A percentile compares a stretch with the other conserved stretches of the same genome.
phyloP scores from a whole-genome alignment of 1,140 invertebrate genomes.

The Lepeophtheirus salmonis region DNA sequence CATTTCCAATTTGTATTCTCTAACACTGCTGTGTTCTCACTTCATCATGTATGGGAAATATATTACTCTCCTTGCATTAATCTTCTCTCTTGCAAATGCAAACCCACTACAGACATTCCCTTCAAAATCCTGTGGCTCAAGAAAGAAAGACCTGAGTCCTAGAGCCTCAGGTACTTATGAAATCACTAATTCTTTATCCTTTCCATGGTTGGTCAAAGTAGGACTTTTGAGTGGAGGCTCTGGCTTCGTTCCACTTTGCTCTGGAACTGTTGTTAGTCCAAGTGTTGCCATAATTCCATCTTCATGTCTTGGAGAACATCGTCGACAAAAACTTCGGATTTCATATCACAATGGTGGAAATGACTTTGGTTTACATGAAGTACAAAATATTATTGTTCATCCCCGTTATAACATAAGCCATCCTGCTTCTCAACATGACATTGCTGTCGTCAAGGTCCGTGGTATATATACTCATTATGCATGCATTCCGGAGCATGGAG shows the following conservation, averaged over 20 bases:
- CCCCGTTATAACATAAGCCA: neutral
- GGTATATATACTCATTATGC: neutral
- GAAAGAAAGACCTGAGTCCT: neutral
- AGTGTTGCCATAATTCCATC: neutral
- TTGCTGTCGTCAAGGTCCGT: neutral
- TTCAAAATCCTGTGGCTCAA: neutral
- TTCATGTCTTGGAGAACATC: neutral
- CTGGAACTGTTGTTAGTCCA: neutral
- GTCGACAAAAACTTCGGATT: neutral
- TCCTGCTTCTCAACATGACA: neutral
- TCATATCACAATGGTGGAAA: neutral
- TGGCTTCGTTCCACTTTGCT: neutral
- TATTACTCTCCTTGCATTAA: neutral
- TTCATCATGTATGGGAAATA: too few relatives aligned
- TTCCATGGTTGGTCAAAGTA: neutral
- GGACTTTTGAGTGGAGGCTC: neutral
- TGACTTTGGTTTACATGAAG: neutral
- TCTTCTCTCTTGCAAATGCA: neutral
- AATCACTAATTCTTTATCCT: neutral
- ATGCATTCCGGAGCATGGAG: neutral
- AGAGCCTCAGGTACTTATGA: neutral
- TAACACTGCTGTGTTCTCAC: too few relatives aligned
- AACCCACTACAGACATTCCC: neutral
- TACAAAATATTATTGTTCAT: constrained; percentile 2
- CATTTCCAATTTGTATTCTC: neutral